Evolutionary conservation across 2,113 vertebrate genomes (phyloP), one percentile per base, ranked within the genome.

Genomic region (Oriolus oriolus): DNA sequence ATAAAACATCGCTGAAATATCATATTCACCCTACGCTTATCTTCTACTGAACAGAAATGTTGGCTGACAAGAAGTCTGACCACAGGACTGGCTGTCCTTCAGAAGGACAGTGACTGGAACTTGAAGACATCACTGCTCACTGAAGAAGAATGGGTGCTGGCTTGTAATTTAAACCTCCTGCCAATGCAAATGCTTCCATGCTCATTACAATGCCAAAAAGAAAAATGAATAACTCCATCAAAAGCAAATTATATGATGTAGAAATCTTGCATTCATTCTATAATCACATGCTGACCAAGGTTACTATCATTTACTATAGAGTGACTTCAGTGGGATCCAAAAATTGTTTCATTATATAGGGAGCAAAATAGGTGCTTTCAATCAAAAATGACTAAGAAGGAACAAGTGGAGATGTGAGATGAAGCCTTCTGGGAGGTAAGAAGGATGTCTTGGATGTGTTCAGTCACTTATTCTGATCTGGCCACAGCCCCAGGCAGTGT

Each of bases 381-480:
- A 69, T 95, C 91, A 96, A 95, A 95, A 89, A 89, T 49, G 3
- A 50, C 76, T 75, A n/a, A 84, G 94, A 94, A 85, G 37, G 33
- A 87, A 39, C 31, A 95, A 87, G 42, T 39, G 31, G 85, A 69
- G 70, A 93, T 56, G 35, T 27, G 45, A 64, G 50, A 89, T 76
- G 61, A 94, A n/a, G 44, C 63, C 45, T 96, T 93, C 61, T 89
- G 93, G 91, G 77, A 98, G 98, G 78, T 61, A 94, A 89, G 78
- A 85, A 85, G 97, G 97, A 97, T 96, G 96, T 98, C 93, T 65
- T 92, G 23, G 81, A 97, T 87, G 96, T 98, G 79, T 98, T 98
- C 95, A 47, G 88, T 70, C 57, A 75, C 42, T 69, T 73, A 64
- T n/a, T 98, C 98, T 83, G 70, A 98, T 94, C 96, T 98, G 39